These are phyloP conservation scores for Bombycilla garrulus DNA, from an alignment of 2,113 vertebrate genomes.

Conservation along the genomic window DNA sequence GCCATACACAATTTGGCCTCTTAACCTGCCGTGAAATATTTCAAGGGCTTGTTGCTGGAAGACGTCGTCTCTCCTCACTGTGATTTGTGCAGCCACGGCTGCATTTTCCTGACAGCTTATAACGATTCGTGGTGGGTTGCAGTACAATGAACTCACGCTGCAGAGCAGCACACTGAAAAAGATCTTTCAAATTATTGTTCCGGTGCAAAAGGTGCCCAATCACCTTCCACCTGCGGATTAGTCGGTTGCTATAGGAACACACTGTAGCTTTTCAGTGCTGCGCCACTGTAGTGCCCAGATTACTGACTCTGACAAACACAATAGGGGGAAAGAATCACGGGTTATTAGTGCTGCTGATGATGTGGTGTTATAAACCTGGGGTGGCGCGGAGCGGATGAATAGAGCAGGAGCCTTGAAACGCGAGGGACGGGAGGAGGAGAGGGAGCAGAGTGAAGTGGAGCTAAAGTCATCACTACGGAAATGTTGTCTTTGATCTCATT, in stretches of 20 bases:
- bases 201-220: conserved; percentile 48
- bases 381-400: conserved; percentile 1
- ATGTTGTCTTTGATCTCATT: conserved; percentile 55
- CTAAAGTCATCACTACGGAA: conserved; percentile 19
- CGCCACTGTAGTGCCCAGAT: conserved; percentile 38
- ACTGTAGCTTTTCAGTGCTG: conserved; percentile 39
- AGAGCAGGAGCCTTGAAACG: background rate
- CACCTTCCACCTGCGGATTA: conserved; percentile 64
- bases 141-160: conserved; percentile 34
- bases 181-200: conserved; percentile 65
- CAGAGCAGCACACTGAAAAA: conserved; percentile 41
- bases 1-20: background rate
- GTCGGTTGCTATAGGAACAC: conserved; percentile 67
- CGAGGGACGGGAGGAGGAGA: conserved; percentile 42
- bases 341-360: conserved; percentile 14
- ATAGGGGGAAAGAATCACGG: conserved; percentile 36
- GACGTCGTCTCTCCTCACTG: background rate
- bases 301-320: conserved; percentile 44
- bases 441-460: conserved; percentile 20
- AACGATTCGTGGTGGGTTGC: background rate
- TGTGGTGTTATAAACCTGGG: conserved; percentile 25
- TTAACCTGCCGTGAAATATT: conserved; percentile 42
- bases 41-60: conserved; percentile 36
- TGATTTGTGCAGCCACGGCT: background rate
- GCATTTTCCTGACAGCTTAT: background rate